These are phyloP conservation scores for Grapholita molesta DNA, from an alignment of 1,140 invertebrate species.

Conservation along the genomic window DNA sequence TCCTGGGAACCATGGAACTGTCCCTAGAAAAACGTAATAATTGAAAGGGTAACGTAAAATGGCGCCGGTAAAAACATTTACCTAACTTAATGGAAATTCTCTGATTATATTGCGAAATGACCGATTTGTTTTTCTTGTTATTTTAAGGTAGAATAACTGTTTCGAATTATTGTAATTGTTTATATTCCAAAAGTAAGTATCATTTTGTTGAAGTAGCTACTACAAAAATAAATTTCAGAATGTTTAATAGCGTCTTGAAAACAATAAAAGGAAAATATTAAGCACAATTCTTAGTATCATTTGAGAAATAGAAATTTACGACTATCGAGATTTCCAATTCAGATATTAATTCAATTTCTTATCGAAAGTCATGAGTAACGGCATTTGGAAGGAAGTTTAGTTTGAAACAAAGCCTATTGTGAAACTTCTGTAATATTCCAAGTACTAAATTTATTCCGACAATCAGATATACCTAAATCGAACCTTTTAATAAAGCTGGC, in stretches of 20 bases:
- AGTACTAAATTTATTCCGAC: conserved; percentile 59
- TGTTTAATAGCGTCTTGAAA: no score
- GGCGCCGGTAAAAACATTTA: conserved; percentile 5
- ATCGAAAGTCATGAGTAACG: conserved; percentile 66
- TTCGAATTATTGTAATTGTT: no score
- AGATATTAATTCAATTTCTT: conserved; percentile 60
- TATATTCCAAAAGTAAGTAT: no score
- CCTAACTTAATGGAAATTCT: background rate
- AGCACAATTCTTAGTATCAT: no score
- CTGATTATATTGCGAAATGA: background rate
- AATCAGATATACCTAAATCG: conserved; percentile 47
- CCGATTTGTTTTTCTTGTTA: no score
- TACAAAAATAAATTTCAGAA: no score
- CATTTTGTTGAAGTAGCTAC: no score
- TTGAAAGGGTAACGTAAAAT: conserved; percentile 21
- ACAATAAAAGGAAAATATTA: no score
- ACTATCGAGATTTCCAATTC: conserved; percentile 29
- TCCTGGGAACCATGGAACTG: conserved; percentile 30
- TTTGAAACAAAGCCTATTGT: conserved; percentile 57
- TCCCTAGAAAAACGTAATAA: conserved; percentile 41
- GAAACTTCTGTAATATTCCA: conserved; percentile 63
- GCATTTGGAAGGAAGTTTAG: conserved; percentile 48
- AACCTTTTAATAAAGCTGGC: no score
- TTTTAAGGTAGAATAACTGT: no score
- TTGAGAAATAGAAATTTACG: background rate